Evolutionary conservation across 2,113 vertebrate genomes (phyloP), one percentile per base, ranked within the genome.

Genomic region (Microcebus tavaratra): DNA sequence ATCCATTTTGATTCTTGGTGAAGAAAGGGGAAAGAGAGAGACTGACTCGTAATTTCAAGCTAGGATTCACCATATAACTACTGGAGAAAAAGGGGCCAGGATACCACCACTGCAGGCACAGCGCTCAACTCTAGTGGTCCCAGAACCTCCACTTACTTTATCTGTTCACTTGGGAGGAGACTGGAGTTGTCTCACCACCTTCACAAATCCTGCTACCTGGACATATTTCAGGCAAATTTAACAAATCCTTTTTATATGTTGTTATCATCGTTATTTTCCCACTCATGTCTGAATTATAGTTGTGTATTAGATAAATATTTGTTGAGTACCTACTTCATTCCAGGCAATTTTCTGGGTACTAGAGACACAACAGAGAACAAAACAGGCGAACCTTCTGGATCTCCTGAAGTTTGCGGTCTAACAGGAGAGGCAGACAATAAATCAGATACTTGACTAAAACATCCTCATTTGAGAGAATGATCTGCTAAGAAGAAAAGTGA

Each of bases 1-100:
- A 78, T 85, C 21, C 39, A 85, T 81, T 92, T 90, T 76, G 88
- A 75, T 94, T 90, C 63, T 92, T 90, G 63, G 72, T 73, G 14
- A 84, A 82, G 72, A 85, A 57, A n/a, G 70, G 14, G 7, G 55
- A 20, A 67, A 25, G 45, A 83, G 53, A 59, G 55, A 31, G 25
- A 17, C 11, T 12, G 72, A 23, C 39, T 36, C 31, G 6, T 80
- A 34, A 27, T 42, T 92, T 89, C 20, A 65, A 75, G 48, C 57
- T 45, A 3, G 3, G 53, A 42, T 48, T 79, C 15, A 17, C n/a
- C 29, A 5, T 7, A 1, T 20, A 27, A 59, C 3, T 36, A 7
- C 25, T 7, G 61, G 42, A 68, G 53, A 34, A n/a, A 0, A 39
- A 6, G 36, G 45, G 53, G 61, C 21, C 36, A 36, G 42, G 48